Conservation (phyloP, 2,888 invertebrate species). For the Dicyrtoma fusca region DNA sequence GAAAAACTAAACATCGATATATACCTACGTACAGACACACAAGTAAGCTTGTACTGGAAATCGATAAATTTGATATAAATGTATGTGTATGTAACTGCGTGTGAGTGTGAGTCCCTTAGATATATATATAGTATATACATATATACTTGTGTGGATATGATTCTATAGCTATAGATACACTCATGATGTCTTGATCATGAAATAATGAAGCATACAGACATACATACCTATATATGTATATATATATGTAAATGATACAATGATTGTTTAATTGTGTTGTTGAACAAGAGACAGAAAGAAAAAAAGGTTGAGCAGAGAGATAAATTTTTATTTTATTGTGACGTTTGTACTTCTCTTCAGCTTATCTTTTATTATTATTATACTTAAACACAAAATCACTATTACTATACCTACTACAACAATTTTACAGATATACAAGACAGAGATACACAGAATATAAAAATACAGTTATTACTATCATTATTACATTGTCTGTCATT, state of each 20-base stretch:
- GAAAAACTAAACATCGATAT: no score
- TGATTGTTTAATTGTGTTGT: no score
- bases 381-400: background rate
- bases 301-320: background rate
- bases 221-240: background rate
- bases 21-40: no score
- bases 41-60: no score
- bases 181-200: no score
- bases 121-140: conserved; percentile 10
- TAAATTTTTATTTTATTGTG: conserved; percentile 13
- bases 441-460: no score
- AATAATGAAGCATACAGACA: background rate
- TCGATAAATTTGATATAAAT: no score
- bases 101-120: background rate
- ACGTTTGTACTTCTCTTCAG: conserved; percentile 5
- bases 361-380: conserved; percentile 5
- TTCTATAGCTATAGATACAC: background rate
- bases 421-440: no score
- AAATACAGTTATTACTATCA: no score
- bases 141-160: background rate
- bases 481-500: no score
- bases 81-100: no score
- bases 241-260: background rate
- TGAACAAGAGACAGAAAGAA: background rate
- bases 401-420: background rate